phyloP scores from a whole-genome alignment of 2,888 invertebrate genomes.

The Galerucella calmariensis region DNA sequence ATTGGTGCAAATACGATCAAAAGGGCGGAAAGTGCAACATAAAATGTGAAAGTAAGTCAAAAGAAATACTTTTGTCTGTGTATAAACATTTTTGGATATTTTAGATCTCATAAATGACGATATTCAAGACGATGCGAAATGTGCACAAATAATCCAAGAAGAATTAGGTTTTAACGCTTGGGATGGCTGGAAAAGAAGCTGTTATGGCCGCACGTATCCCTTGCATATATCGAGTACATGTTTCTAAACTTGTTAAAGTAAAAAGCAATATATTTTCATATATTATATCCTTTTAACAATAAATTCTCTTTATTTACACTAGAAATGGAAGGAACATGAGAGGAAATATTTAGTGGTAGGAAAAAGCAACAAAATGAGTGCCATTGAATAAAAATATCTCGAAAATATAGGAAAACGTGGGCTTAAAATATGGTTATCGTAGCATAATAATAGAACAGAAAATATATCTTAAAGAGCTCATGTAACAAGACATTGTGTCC shows the following conservation, averaged over 20 bases:
- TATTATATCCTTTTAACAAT: background rate
- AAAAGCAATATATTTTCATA: background rate
- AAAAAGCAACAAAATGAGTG: too few species aligned
- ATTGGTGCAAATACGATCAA: conserved; percentile 75
- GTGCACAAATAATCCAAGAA: conserved; percentile 72
- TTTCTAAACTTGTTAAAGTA: background rate
- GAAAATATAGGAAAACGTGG: too few species aligned
- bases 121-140: conserved; percentile 72
- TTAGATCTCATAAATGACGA: conserved; percentile 75
- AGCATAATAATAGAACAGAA: too few species aligned
- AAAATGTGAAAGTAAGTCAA: conserved; percentile 74
- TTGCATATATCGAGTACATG: conserved; percentile 31
- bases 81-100: background rate
- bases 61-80: background rate
- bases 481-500: too few species aligned
- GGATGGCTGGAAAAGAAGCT: conserved; percentile 64
- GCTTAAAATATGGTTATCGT: too few species aligned
- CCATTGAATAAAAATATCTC: too few species aligned
- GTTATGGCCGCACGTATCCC: conserved; percentile 54
- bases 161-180: conserved; percentile 72
- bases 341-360: too few species aligned
- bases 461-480: too few species aligned
- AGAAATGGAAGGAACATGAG: too few species aligned
- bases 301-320: background rate
- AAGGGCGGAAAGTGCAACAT: conserved; percentile 76